These are phyloP conservation scores for Hermodice carunculata DNA, from an alignment of 2,888 invertebrate genomes.

Conservation along the genomic window DNA sequence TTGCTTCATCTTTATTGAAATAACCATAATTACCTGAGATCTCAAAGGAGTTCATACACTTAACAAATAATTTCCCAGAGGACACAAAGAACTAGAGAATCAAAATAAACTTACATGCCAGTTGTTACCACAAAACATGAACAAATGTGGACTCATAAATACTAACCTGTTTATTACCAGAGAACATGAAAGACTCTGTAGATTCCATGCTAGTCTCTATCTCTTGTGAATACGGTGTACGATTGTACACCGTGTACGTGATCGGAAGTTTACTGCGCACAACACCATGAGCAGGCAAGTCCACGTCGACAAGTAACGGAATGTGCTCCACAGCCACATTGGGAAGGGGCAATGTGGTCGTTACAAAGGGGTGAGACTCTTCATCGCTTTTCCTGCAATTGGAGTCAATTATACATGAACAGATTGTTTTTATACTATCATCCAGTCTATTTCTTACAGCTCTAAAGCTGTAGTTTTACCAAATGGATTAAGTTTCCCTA, in stretches of 20 bases:
- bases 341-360: constrained; percentile 63
- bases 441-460: too few relatives aligned
- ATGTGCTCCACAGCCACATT: constrained; percentile 63
- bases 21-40: too few relatives aligned
- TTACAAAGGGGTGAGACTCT: constrained; percentile 51
- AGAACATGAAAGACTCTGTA: constrained; percentile 93
- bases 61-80: too few relatives aligned
- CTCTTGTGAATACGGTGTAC: constrained; percentile 79
- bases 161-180: constrained; percentile 89
- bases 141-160: too few relatives aligned
- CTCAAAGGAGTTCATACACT: too few relatives aligned
- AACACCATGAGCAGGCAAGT: constrained; percentile 80
- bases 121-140: too few relatives aligned
- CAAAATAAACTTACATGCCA: too few relatives aligned
- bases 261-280: constrained; percentile 72
- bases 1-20: background rate
- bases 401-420: too few relatives aligned
- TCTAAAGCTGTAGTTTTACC: too few relatives aligned
- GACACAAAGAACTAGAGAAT: too few relatives aligned
- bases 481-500: too few relatives aligned
- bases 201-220: constrained; percentile 83
- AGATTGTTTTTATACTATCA: too few relatives aligned
- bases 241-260: constrained; percentile 78
- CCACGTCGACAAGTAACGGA: constrained; percentile 67
- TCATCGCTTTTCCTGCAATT: constrained; percentile 46